These are phyloP conservation scores for Drosophila insularis DNA, from an alignment of 1,140 invertebrate genomes.

Conservation along the genomic window DNA sequence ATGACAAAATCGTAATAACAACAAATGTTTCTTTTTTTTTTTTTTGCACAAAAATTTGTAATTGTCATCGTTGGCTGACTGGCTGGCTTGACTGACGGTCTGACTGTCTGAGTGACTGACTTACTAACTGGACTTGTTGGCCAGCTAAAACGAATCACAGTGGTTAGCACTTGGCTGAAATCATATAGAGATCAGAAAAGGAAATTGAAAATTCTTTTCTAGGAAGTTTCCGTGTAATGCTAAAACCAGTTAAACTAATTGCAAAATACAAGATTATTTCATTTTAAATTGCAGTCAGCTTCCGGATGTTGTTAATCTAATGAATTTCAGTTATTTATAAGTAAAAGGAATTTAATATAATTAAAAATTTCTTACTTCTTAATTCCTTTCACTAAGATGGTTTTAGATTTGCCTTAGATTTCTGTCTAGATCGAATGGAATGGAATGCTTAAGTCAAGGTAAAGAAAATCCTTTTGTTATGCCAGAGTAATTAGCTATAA, in stretches of 20 bases:
- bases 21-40: conserved; percentile 13
- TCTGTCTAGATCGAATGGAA: too few relatives aligned
- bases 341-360: too few relatives aligned
- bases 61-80: conserved; percentile 57
- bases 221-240: neutral
- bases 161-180: too few relatives aligned
- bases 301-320: too few relatives aligned
- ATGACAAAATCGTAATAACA: conserved; percentile 57
- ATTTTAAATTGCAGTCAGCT: neutral
- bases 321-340: too few relatives aligned
- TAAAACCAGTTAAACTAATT: neutral
- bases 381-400: too few relatives aligned
- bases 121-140: conserved; percentile 12
- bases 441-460: too few relatives aligned
- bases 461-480: too few relatives aligned
- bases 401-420: too few relatives aligned
- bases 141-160: conserved; percentile 15
- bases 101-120: conserved; percentile 2
- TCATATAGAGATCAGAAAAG: conserved; percentile 15
- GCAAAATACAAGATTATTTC: neutral
- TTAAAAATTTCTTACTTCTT: too few relatives aligned
- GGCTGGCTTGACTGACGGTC: conserved; percentile 21
- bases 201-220: conserved; percentile 9
- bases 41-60: conserved; percentile 60
- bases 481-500: too few relatives aligned